A percentile compares a stretch with the other conserved stretches of the same genome.
Evolutionary conservation across 1,140 invertebrate species (phyloP).

Genomic region (Conus betulinus): DNA sequence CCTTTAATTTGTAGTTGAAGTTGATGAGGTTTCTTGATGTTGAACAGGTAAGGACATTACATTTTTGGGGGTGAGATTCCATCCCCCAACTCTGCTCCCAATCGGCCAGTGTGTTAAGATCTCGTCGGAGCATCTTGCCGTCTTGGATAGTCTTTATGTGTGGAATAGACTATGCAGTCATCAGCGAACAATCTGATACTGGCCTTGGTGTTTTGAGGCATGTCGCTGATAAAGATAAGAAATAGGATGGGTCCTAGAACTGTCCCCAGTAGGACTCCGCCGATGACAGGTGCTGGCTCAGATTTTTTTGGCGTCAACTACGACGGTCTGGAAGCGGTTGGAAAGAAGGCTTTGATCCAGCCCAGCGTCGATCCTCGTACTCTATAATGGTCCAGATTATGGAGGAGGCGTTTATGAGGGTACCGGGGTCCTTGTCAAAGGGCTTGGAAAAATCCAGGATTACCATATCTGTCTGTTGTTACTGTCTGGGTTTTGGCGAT

Average conservation of each 20-base stretch:
- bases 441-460: neutral
- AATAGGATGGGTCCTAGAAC: constrained; percentile 1
- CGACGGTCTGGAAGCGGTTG: neutral
- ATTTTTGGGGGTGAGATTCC: constrained; percentile 42
- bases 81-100: constrained; percentile 44
- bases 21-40: too few relatives aligned
- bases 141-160: constrained; percentile 20
- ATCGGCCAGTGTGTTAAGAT: constrained; percentile 35
- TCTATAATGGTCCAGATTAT: neutral
- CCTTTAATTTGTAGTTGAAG: too few relatives aligned
- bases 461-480: neutral
- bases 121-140: constrained; percentile 14
- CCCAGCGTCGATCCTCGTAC: neutral
- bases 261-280: neutral
- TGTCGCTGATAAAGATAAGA: constrained; percentile 42
- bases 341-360: neutral
- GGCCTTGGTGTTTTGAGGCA: constrained; percentile 39
- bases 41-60: too few relatives aligned
- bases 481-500: too few relatives aligned
- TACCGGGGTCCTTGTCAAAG: neutral
- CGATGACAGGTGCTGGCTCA: neutral
- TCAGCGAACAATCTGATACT: constrained; percentile 42
- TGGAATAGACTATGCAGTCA: constrained; percentile 35
- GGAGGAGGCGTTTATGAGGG: neutral
- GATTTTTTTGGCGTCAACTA: neutral